Conservation (phyloP, 2,888 invertebrate genomes). For the Cheilosia impressa region DNA sequence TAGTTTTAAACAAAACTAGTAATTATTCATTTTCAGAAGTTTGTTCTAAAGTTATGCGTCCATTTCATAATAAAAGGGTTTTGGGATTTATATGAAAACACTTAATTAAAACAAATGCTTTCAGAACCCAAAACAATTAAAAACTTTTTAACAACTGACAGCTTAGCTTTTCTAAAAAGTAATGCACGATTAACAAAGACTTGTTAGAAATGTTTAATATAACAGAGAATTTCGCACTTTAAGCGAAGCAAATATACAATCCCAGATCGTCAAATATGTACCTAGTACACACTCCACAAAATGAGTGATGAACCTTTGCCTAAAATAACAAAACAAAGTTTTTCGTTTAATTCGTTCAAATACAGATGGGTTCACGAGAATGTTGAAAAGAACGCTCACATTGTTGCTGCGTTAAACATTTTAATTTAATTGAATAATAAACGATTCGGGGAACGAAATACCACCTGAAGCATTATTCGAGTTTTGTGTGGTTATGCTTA, state of each 20-base stretch:
- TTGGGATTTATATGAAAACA: no score
- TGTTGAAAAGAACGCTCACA: not conserved
- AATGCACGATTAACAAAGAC: not conserved
- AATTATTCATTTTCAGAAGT: no score
- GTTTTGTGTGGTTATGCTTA: conserved; percentile 7
- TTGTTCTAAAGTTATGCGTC: no score
- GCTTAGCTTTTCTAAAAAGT: conserved; percentile 17
- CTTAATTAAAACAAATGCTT: not conserved
- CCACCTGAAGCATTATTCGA: conserved; percentile 5
- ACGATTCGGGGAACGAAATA: conserved; percentile 22
- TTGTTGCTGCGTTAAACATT: conserved; percentile 1
- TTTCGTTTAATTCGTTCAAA: conserved; percentile 8
- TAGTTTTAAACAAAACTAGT: no score
- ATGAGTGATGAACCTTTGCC: conserved; percentile 14
- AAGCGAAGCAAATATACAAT: conserved; percentile 16
- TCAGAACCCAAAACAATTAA: not conserved
- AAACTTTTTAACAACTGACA: conserved; percentile 10
- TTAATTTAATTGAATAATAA: conserved; percentile 52
- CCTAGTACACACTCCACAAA: not conserved
- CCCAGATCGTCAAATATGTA: conserved; percentile 16
- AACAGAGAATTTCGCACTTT: conserved; percentile 4
- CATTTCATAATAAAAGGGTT: no score
- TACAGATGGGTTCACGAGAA: not conserved
- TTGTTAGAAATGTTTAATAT: not conserved
- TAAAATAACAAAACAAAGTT: conserved; percentile 42